Percentiles rank a stretch among this genome's conserved stretches.
Conservation (phyloP, 2,113 vertebrate species). For the Amblyopsis rosae region DNA sequence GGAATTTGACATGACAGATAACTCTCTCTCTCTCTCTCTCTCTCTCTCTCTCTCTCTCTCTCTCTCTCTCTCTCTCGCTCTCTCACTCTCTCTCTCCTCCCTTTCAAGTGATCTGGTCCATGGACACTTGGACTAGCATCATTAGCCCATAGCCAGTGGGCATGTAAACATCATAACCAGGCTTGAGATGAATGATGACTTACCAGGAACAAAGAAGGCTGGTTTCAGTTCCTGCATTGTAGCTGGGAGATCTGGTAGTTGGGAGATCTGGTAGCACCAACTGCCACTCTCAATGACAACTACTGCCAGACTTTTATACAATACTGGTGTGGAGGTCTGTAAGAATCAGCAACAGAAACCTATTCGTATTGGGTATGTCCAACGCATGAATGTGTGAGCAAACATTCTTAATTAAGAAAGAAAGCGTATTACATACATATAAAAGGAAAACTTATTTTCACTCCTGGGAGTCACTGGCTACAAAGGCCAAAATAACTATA, state of each 20-base stretch:
- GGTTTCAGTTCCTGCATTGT: background rate
- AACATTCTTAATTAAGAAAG: background rate
- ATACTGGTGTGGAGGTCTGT: background rate
- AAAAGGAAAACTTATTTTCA: too few species aligned
- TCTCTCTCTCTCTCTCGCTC: constrained; percentile 27
- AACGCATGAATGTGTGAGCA: background rate
- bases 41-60: constrained; percentile 49
- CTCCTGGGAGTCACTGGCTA: too few species aligned
- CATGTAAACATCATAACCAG: constrained; percentile 36
- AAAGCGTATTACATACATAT: too few species aligned
- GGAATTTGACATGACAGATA: constrained; percentile 72
- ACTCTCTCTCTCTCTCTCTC: constrained; percentile 35
- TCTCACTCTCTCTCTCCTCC: constrained; percentile 39
- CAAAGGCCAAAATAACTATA: too few species aligned
- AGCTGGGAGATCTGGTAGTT: background rate
- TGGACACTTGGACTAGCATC: constrained; percentile 60
- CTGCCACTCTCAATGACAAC: background rate
- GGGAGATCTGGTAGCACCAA: background rate
- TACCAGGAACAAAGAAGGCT: background rate
- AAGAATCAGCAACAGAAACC: background rate
- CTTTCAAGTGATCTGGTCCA: constrained; percentile 62
- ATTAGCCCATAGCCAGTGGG: constrained; percentile 52
- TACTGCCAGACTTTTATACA: background rate
- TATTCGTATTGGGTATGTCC: background rate
- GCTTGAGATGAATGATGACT: background rate